Percentiles rank a stretch among this genome's conserved stretches.
These are phyloP conservation scores for Dryoscopus gambensis DNA, from an alignment of 2,113 vertebrate species.

Conservation along the genomic window DNA sequence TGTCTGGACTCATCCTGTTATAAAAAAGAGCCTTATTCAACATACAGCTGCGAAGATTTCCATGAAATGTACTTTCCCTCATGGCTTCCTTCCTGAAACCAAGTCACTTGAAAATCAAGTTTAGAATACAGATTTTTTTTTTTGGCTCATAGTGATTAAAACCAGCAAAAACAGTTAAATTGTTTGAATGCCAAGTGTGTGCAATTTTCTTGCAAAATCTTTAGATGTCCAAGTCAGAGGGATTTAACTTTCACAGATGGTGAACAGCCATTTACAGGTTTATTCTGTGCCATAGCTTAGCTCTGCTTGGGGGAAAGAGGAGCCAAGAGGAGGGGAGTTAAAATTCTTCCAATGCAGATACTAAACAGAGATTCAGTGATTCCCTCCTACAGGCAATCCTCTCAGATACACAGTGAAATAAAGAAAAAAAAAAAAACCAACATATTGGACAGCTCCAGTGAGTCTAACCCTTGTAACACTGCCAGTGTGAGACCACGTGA, in stretches of 20 bases:
- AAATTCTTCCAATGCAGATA: not conserved
- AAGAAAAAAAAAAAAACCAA: not conserved
- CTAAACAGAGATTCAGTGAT: not conserved
- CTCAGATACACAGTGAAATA: not conserved
- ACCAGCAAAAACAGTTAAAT: not conserved
- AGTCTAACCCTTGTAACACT: not conserved
- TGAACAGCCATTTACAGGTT: not conserved
- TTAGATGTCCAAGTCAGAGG: not conserved
- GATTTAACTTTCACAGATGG: not conserved
- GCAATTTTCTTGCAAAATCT: not conserved
- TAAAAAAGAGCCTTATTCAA: not conserved
- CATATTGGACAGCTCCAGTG: not conserved
- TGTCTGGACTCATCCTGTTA: not conserved
- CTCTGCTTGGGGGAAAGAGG: not conserved
- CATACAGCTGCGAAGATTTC: not conserved
- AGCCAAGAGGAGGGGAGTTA: not conserved
- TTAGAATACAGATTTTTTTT: not conserved
- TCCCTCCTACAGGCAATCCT: not conserved
- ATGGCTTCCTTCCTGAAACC: constrained; percentile 4
- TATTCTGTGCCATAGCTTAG: not conserved
- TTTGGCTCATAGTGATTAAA: not conserved
- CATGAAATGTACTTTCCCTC: not conserved
- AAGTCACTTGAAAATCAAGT: not conserved
- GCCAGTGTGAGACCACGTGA: not conserved
- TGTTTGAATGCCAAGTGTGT: not conserved